Evolutionary conservation across 2,888 invertebrate species (phyloP).

Genomic region (Sarcophaga rosellei): DNA sequence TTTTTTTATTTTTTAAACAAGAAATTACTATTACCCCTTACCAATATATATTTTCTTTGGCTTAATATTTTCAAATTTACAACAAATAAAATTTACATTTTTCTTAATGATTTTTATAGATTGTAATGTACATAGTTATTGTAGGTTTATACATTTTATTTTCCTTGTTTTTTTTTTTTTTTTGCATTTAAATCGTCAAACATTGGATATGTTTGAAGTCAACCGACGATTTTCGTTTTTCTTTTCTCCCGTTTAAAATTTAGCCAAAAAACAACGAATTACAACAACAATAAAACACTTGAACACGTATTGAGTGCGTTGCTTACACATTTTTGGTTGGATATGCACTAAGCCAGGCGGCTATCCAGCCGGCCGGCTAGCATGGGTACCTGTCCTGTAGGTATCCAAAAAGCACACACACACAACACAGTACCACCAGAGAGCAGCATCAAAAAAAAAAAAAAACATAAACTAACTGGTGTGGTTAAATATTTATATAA

Average conservation of each 20-base stretch:
- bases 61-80: not conserved
- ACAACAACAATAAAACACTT: not conserved
- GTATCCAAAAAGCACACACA: not conserved
- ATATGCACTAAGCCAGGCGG: not conserved
- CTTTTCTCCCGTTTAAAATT: slow-evolving; percentile 2
- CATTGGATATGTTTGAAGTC: slow-evolving; percentile 52
- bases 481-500: slow-evolving; percentile 39
- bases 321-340: not conserved
- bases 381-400: not conserved
- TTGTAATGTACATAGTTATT: not conserved
- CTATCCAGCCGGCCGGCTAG: not conserved
- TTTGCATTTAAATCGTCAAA: slow-evolving; percentile 27
- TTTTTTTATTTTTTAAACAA: too few species aligned
- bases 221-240: slow-evolving; percentile 35
- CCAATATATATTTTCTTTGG: not conserved
- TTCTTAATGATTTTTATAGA: not conserved
- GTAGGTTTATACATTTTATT: too few species aligned
- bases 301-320: slow-evolving; percentile 1
- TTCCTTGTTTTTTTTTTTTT: not conserved
- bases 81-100: not conserved
- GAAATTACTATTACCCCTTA: not conserved
- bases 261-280: not conserved
- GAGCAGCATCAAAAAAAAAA: not conserved
- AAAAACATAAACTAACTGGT: not conserved
- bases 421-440: too few species aligned